Conservation (phyloP, 2,113 vertebrate species). For the Oryzias woworae region DNA sequence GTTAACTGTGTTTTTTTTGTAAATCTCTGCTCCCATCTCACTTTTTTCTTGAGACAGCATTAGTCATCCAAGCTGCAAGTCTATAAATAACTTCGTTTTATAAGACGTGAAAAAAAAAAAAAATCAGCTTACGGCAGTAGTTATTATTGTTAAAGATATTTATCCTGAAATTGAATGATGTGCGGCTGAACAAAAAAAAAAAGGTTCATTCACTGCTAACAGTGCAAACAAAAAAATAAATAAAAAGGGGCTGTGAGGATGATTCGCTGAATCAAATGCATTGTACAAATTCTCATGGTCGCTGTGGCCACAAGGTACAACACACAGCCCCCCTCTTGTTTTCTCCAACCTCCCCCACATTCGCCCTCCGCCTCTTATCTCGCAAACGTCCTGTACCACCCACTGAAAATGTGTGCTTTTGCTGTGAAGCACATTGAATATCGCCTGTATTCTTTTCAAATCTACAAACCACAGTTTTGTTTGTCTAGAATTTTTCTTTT, state of each 20-base stretch:
- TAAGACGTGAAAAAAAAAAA: constrained; percentile 14
- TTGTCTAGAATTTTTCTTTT: too few relatives aligned
- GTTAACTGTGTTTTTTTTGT: constrained; percentile 1
- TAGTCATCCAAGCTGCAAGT: constrained; percentile 20
- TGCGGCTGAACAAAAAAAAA: not conserved
- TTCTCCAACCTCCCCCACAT: constrained; percentile 63
- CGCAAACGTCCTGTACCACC: constrained; percentile 65
- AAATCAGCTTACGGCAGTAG: not conserved
- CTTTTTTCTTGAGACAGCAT: constrained; percentile 18
- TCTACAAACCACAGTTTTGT: not conserved
- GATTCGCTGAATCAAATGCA: constrained; percentile 20
- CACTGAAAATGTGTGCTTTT: constrained; percentile 69
- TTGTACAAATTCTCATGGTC: constrained; percentile 33
- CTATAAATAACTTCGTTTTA: constrained; percentile 52
- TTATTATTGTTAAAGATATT: constrained; percentile 6
- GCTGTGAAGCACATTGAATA: constrained; percentile 40
- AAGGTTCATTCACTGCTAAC: constrained; percentile 4
- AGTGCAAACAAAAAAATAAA: constrained; percentile 8
- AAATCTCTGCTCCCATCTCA: constrained; percentile 19
- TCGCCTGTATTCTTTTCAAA: constrained; percentile 32
- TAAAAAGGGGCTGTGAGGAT: not conserved
- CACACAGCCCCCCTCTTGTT: constrained; percentile 46
- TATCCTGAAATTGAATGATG: constrained; percentile 4
- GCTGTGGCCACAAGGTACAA: constrained; percentile 41
- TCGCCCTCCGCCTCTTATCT: constrained; percentile 64